These are phyloP conservation scores for Eubasilissa regina DNA, from an alignment of 1,140 invertebrate genomes.

Conservation along the genomic window DNA sequence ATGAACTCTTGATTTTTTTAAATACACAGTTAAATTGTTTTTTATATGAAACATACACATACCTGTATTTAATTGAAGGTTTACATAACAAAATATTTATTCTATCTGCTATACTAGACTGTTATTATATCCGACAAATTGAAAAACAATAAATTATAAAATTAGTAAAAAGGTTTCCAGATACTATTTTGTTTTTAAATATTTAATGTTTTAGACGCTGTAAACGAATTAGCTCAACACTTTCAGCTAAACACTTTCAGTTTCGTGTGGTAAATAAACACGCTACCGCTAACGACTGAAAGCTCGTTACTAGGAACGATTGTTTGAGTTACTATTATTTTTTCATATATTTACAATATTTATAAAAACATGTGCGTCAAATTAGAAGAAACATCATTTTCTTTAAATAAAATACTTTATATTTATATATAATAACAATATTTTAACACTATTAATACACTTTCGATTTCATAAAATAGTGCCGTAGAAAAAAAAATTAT, in stretches of 20 bases:
- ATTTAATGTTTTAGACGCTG: no score
- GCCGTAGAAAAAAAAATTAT: no score
- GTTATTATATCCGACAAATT: no score
- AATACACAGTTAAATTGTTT: no score
- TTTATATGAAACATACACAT: no score
- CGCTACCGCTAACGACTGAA: not conserved
- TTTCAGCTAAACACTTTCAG: not conserved
- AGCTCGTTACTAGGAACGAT: not conserved
- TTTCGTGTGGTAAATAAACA: not conserved
- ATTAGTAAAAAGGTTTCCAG: no score
- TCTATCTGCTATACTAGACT: no score
- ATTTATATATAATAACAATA: not conserved
- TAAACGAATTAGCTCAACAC: not conserved
- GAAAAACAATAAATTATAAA: no score
- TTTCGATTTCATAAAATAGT: not conserved
- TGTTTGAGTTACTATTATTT: not conserved
- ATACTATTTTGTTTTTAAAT: no score
- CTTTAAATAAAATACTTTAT: not conserved
- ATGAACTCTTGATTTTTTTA: no score
- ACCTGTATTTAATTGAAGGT: no score
- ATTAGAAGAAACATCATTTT: not conserved
- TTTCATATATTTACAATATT: not conserved
- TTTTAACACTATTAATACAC: not conserved
- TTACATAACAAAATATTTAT: no score
- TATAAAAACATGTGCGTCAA: not conserved